Percentiles rank a stretch among this genome's conserved stretches.
These are phyloP conservation scores for Trichechus manatus DNA, from an alignment of 2,113 vertebrate species.

Conservation along the genomic window DNA sequence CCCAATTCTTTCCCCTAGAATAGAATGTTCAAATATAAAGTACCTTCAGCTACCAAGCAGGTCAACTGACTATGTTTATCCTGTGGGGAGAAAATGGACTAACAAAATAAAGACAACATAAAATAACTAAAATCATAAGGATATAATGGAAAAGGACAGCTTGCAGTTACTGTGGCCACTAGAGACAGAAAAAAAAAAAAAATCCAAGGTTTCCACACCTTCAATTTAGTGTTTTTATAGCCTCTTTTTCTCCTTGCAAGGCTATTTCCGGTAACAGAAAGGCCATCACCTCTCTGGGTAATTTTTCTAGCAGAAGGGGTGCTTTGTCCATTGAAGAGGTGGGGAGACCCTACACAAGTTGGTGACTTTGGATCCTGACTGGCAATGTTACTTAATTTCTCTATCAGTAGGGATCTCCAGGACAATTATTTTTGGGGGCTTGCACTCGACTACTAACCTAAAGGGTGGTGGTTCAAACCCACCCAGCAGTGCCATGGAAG, in stretches of 20 bases:
- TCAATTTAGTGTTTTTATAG: not conserved
- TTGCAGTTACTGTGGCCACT: too few relatives aligned
- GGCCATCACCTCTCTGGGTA: not conserved
- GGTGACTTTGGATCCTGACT: not conserved
- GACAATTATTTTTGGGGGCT: not conserved
- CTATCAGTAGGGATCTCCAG: not conserved
- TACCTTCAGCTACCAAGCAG: not conserved
- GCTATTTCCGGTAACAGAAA: not conserved
- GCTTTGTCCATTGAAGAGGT: not conserved
- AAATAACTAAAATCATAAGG: not conserved
- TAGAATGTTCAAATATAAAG: slow-evolving; percentile 38
- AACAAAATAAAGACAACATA: not conserved
- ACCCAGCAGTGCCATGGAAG: not conserved
- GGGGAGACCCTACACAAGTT: not conserved
- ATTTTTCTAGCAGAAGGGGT: not conserved
- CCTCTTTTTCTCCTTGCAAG: not conserved
- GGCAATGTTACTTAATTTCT: not conserved
- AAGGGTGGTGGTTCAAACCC: not conserved
- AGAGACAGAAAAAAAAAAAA: not conserved
- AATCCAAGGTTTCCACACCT: not conserved
- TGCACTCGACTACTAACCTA: not conserved
- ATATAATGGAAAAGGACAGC: not conserved
- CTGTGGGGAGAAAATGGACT: not conserved
- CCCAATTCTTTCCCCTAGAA: slow-evolving; percentile 14
- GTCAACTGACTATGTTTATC: not conserved